Percentiles rank a stretch among this genome's conserved stretches.
Evolutionary conservation across 2,113 vertebrate species (phyloP).

Genomic region (Dasyurus viverrinus): DNA sequence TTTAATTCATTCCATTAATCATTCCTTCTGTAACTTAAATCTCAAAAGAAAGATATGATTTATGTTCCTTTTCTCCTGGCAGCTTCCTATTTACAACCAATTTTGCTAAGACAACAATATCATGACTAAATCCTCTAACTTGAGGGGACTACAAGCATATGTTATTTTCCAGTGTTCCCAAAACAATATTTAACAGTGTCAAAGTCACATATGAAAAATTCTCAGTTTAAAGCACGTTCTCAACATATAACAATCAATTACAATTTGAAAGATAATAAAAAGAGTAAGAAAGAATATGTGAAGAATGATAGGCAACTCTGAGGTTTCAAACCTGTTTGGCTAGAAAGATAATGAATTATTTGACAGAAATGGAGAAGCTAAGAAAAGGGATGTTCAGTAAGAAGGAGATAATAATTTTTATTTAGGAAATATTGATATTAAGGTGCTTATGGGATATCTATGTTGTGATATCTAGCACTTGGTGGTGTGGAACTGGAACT

Average conservation of each 20-base stretch:
- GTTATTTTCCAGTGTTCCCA: background rate
- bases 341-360: background rate
- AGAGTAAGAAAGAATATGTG: background rate
- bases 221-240: constrained; percentile 41
- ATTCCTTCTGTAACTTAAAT: constrained; percentile 30
- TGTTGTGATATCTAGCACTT: background rate
- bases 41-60: constrained; percentile 15
- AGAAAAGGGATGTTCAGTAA: background rate
- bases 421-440: background rate
- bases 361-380: background rate
- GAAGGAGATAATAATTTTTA: background rate
- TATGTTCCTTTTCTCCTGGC: constrained; percentile 14
- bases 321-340: background rate
- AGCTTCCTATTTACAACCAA: constrained; percentile 35
- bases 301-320: background rate
- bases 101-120: background rate
- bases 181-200: constrained; percentile 48
- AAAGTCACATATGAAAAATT: constrained; percentile 53
- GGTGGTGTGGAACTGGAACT: background rate
- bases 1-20: constrained; percentile 1
- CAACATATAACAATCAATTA: constrained; percentile 58
- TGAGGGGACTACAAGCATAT: background rate
- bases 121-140: background rate
- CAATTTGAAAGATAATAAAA: constrained; percentile 54
- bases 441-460: background rate